Evolutionary conservation across 2,797 vertebrate genomes (phyloP).

Genomic region (Gila robusta): DNA sequence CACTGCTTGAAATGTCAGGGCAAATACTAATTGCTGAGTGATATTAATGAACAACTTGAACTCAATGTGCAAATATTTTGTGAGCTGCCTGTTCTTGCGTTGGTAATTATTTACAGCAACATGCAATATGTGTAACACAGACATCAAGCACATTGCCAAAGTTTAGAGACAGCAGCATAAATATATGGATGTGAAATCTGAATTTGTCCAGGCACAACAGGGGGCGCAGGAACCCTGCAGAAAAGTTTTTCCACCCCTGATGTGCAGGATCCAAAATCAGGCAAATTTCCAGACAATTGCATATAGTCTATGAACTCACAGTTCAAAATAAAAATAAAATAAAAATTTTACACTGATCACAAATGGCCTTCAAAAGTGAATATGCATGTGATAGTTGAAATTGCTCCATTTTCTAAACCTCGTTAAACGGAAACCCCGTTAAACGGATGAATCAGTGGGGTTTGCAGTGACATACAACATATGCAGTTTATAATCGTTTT

Average conservation of each 20-base stretch:
- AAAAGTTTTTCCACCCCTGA: slow-evolving; percentile 13
- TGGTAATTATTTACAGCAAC: not conserved
- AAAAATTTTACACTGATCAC: no score
- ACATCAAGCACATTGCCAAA: not conserved
- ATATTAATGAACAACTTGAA: not conserved
- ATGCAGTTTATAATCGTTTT: slow-evolving; percentile 16
- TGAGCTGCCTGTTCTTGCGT: not conserved
- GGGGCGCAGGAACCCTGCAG: slow-evolving; percentile 25
- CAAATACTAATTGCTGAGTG: not conserved
- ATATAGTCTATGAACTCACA: slow-evolving; percentile 32
- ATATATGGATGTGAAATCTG: slow-evolving; percentile 15
- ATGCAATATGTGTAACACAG: not conserved
- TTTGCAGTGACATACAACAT: not conserved
- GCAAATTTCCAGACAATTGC: slow-evolving; percentile 19
- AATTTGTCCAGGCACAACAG: slow-evolving; percentile 29
- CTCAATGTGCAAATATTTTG: not conserved
- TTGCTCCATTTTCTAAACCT: no score
- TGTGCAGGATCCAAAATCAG: slow-evolving; percentile 25
- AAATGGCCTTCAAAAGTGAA: no score
- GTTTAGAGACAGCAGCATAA: not conserved
- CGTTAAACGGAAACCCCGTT: no score
- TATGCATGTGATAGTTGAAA: no score
- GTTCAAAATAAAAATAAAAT: not conserved
- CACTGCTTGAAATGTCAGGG: not conserved
- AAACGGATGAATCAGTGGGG: slow-evolving; percentile 1